Evolutionary conservation across 2,113 vertebrate species (phyloP), one percentile per base, ranked within the genome.

Genomic region (Antechinus flavipes): DNA sequence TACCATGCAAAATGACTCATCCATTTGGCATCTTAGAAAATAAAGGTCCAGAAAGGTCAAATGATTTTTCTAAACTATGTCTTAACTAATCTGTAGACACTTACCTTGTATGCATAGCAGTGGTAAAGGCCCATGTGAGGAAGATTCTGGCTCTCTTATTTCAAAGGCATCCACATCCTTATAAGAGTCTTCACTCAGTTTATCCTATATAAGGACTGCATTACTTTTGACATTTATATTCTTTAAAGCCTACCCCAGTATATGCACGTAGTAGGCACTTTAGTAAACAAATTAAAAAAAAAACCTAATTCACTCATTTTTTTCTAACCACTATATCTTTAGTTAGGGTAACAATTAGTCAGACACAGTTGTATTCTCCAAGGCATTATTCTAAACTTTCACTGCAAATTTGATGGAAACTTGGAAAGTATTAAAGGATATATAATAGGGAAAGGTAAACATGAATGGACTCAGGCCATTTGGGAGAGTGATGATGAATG

Each of bases 391-490:
- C 27, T 93, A 95, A 54, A 56, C 95, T 94, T 96, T 95, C 54
- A 96, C 3, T 91, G 14, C 7, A 91, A 19, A 94, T 94, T 95
- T 96, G 93, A 91, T 93, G 52, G 91, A 96, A 89, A 95, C n/a
- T 54, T 96, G 22, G 68, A 94, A 95, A 76, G 27, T 94, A 91
- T 35, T 0, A 93, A 50, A 56, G 27, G 47, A 89, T 25, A 92
- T 25, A 30, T 8, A 54, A 89, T 91, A 91, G 16, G 91, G 56
- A 95, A 94, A 89, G 12, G 47, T n/a, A 50, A 56, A 50, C 50
- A 91, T 24, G 54, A 92, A 96, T 91, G 50, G 68, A 95, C 89
- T 93, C 24, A 92, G 91, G 54, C 58, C 58, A 93, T 27, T 91
- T 89, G 24, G 91, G 56, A 25, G 93, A 68, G 91, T 90, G 68